A percentile compares a stretch with the other conserved stretches of the same genome.
Evolutionary conservation across 2,888 invertebrate genomes (phyloP).

Genomic region (Drosophila parthenogenetica): DNA sequence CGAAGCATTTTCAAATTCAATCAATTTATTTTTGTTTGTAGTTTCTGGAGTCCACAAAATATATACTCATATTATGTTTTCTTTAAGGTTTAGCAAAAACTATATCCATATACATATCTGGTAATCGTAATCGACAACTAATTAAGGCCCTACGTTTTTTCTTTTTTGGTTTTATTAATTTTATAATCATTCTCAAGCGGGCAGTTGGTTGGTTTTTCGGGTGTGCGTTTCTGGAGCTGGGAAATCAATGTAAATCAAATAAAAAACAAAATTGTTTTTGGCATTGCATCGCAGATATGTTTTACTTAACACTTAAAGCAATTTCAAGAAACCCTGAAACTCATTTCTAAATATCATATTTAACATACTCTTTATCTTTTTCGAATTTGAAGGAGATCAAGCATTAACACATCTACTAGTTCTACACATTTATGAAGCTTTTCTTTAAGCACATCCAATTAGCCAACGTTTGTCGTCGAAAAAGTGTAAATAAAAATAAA

Average conservation of each 20-base stretch:
- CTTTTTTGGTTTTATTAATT: conserved; percentile 16
- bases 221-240: conserved; percentile 8
- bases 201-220: conserved; percentile 36
- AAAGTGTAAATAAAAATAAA: conserved; percentile 4
- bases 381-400: conserved; percentile 24
- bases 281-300: conserved; percentile 64
- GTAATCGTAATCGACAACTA: conserved; percentile 49
- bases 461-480: conserved; percentile 16
- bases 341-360: conserved; percentile 35
- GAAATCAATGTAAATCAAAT: conserved; percentile 7
- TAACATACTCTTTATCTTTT: conserved; percentile 26
- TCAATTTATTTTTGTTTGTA: conserved; percentile 54
- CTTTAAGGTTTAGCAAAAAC: conserved; percentile 65
- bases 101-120: conserved; percentile 36
- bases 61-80: too few relatives aligned
- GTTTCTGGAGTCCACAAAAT: conserved; percentile 69
- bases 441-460: conserved; percentile 21
- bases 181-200: conserved; percentile 29
- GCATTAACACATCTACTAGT: conserved; percentile 38
- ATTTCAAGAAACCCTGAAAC: conserved; percentile 44
- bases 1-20: conserved; percentile 61
- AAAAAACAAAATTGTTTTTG: conserved; percentile 24
- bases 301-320: conserved; percentile 48
- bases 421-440: conserved; percentile 34
- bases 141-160: conserved; percentile 49